Conservation (phyloP, 2,113 vertebrate genomes). For the Corythoichthys intestinalis region DNA sequence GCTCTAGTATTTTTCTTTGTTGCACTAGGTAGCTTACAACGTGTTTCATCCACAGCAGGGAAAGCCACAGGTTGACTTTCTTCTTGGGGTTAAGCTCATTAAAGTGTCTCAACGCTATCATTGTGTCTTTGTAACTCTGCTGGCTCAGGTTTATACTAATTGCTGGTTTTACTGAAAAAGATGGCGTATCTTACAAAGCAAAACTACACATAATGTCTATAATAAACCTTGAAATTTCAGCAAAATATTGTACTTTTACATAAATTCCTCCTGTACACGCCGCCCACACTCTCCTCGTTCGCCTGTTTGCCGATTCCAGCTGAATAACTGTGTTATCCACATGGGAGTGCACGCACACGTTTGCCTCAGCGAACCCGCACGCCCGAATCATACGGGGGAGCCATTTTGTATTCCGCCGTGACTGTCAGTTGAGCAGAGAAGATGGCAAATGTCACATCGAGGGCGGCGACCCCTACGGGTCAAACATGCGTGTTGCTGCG, state of each 20-base stretch:
- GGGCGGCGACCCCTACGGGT: slow-evolving; percentile 16
- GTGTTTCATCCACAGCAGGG: not conserved
- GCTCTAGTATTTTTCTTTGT: too few relatives aligned
- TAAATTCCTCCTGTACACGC: slow-evolving; percentile 21
- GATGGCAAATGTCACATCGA: slow-evolving; percentile 57
- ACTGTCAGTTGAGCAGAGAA: slow-evolving; percentile 41
- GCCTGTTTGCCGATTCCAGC: slow-evolving; percentile 27
- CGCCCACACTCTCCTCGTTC: not conserved
- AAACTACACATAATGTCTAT: too few relatives aligned
- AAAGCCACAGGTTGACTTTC: slow-evolving; percentile 3
- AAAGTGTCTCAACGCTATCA: not conserved
- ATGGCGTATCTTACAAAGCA: too few relatives aligned
- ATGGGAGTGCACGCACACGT: slow-evolving; percentile 43
- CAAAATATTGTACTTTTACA: not conserved
- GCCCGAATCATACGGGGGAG: slow-evolving; percentile 46
- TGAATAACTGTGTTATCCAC: slow-evolving; percentile 49
- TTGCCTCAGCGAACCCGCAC: slow-evolving; percentile 21
- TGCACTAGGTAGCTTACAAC: not conserved
- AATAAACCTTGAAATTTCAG: too few relatives aligned
- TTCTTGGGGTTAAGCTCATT: not conserved
- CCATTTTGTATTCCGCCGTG: slow-evolving; percentile 45
- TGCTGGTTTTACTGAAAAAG: not conserved
- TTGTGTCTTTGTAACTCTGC: not conserved
- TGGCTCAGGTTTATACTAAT: not conserved
- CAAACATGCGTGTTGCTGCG: slow-evolving; percentile 12